Conservation (phyloP, 2,113 vertebrate species). For the Donacobius atricapilla region DNA sequence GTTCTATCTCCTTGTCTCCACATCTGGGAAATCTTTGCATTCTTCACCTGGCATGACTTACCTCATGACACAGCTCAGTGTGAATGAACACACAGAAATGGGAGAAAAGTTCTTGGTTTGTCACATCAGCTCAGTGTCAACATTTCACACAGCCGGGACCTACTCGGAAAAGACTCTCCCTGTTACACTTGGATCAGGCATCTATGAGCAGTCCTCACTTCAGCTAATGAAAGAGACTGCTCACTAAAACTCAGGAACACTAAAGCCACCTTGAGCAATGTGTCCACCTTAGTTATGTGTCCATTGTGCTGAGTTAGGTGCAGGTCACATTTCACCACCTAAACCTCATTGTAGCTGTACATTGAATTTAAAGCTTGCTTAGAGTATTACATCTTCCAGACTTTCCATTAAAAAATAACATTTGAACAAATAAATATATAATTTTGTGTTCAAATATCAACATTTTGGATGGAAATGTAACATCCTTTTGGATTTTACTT, state of each 20-base stretch:
- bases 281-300: not conserved
- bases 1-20: not conserved
- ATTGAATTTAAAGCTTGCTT: not conserved
- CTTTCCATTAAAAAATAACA: not conserved
- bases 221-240: not conserved
- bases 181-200: not conserved
- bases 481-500: not conserved
- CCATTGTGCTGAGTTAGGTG: not conserved
- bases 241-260: not conserved
- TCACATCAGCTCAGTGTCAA: conserved; percentile 17
- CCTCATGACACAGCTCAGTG: not conserved
- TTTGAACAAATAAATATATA: not conserved
- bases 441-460: not conserved
- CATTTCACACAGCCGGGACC: not conserved
- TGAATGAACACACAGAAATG: not conserved
- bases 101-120: not conserved
- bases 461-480: not conserved
- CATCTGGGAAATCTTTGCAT: conserved; percentile 20
- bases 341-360: not conserved
- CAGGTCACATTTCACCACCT: not conserved
- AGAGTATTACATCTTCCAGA: not conserved
- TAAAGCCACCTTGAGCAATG: not conserved
- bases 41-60: conserved; percentile 20
- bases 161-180: not conserved
- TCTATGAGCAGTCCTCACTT: not conserved